phyloP scores from a whole-genome alignment of 2,888 invertebrate genomes.

The Salticus scenicus region DNA sequence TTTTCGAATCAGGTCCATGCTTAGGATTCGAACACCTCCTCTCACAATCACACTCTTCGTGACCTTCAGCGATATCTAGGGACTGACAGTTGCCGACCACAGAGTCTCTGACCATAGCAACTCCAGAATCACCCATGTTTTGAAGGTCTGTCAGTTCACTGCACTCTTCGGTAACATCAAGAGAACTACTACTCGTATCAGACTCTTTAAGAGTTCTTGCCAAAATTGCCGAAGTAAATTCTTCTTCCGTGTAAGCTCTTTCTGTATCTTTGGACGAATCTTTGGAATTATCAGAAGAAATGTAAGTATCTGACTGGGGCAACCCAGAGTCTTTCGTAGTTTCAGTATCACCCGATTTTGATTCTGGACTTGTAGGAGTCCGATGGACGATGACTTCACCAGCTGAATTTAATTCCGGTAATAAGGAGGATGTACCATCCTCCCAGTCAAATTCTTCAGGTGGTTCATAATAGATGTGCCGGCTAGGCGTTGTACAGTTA shows the following conservation, averaged over 20 bases:
- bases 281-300: slow-evolving; percentile 9
- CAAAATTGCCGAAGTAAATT: slow-evolving; percentile 66
- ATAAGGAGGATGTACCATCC: slow-evolving; percentile 26
- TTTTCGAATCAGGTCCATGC: slow-evolving; percentile 35
- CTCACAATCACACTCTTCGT: slow-evolving; percentile 55
- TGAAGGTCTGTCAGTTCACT: background rate
- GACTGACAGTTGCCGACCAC: slow-evolving; percentile 8
- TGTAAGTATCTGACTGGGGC: slow-evolving; percentile 18
- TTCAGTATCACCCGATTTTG: background rate
- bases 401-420: slow-evolving; percentile 5
- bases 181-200: background rate
- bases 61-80: background rate
- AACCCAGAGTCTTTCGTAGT: background rate
- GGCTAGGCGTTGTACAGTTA: slow-evolving; percentile 20
- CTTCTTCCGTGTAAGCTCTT: slow-evolving; percentile 63
- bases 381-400: slow-evolving; percentile 57
- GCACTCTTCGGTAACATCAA: background rate
- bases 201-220: slow-evolving; percentile 34
- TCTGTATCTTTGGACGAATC: slow-evolving; percentile 36
- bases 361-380: slow-evolving; percentile 40
- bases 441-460: slow-evolving; percentile 65
- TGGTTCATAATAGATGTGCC: slow-evolving; percentile 68
- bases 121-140: slow-evolving; percentile 54
- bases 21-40: slow-evolving; percentile 56
- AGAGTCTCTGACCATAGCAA: slow-evolving; percentile 42